These are phyloP conservation scores for Amazonetta brasiliensis DNA, from an alignment of 2,797 vertebrate genomes.

Conservation along the genomic window DNA sequence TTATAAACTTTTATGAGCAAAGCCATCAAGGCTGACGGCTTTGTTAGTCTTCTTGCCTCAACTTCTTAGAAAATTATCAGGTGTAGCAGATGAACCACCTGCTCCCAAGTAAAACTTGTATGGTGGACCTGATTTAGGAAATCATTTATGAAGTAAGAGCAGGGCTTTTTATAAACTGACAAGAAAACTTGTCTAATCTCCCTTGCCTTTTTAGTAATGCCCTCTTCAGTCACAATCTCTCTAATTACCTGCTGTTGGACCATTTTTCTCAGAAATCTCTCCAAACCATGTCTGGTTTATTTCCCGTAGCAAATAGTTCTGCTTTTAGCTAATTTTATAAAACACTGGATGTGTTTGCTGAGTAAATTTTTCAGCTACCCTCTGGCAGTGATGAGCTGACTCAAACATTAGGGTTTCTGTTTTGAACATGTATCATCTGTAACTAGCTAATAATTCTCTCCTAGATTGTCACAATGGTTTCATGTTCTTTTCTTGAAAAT, in stretches of 20 bases:
- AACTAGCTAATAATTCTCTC: slow-evolving; percentile 44
- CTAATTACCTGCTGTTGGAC: slow-evolving; percentile 58
- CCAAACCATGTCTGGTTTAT: slow-evolving; percentile 17
- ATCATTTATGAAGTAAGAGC: background rate
- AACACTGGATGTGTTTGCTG: background rate
- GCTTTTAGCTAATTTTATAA: slow-evolving; percentile 59
- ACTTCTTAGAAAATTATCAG: background rate
- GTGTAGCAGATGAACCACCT: background rate
- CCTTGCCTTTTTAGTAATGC: slow-evolving; percentile 39
- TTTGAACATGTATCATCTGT: slow-evolving; percentile 45
- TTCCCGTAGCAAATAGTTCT: slow-evolving; percentile 26
- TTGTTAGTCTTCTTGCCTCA: background rate
- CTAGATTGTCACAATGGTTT: slow-evolving; percentile 24
- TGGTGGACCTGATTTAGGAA: background rate
- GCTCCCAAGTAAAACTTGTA: background rate
- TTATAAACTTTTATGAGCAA: background rate
- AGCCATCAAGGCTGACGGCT: background rate
- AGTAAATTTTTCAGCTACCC: slow-evolving; percentile 42
- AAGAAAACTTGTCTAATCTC: slow-evolving; percentile 46
- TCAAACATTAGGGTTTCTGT: slow-evolving; percentile 60
- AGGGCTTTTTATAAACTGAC: slow-evolving; percentile 21
- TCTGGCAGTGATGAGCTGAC: slow-evolving; percentile 59
- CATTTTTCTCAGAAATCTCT: slow-evolving; percentile 55
- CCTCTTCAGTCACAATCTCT: slow-evolving; percentile 32
- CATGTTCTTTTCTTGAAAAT: slow-evolving; percentile 36